These are phyloP conservation scores for Leucania comma DNA, from an alignment of 2,888 invertebrate genomes.

Conservation along the genomic window DNA sequence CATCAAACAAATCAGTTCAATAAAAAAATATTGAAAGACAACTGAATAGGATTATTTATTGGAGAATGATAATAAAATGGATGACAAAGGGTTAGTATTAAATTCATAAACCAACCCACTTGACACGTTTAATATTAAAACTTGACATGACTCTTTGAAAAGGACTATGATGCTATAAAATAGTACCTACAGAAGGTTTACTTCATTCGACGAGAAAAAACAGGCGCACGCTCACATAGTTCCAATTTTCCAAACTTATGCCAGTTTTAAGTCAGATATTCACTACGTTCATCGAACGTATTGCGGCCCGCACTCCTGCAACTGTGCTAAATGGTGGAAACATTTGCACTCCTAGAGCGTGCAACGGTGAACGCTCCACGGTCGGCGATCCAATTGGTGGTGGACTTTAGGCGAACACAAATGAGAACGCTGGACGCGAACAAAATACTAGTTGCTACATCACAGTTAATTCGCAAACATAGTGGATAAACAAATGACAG, in stretches of 20 bases:
- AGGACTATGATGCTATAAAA: neutral
- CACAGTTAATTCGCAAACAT: too few relatives aligned
- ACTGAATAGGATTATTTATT: neutral
- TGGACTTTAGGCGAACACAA: too few relatives aligned
- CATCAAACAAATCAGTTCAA: neutral
- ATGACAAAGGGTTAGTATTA: neutral
- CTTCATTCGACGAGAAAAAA: neutral
- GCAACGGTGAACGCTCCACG: too few relatives aligned
- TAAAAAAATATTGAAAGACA: neutral
- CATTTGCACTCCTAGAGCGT: too few relatives aligned
- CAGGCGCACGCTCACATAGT: neutral
- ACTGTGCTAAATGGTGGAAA: too few relatives aligned
- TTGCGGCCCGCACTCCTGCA: too few relatives aligned
- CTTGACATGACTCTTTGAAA: slow-evolving; percentile 10
- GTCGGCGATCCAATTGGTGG: too few relatives aligned
- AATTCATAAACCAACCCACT: neutral
- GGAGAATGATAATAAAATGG: neutral
- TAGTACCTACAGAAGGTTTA: neutral
- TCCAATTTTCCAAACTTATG: neutral
- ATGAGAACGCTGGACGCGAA: too few relatives aligned
- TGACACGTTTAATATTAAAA: slow-evolving; percentile 1
- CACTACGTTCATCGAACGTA: too few relatives aligned
- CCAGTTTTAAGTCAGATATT: too few relatives aligned
- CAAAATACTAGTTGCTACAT: too few relatives aligned
- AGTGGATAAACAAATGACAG: neutral